Evolutionary conservation across 2,113 vertebrate genomes (phyloP).

Genomic region (Meles meles): DNA sequence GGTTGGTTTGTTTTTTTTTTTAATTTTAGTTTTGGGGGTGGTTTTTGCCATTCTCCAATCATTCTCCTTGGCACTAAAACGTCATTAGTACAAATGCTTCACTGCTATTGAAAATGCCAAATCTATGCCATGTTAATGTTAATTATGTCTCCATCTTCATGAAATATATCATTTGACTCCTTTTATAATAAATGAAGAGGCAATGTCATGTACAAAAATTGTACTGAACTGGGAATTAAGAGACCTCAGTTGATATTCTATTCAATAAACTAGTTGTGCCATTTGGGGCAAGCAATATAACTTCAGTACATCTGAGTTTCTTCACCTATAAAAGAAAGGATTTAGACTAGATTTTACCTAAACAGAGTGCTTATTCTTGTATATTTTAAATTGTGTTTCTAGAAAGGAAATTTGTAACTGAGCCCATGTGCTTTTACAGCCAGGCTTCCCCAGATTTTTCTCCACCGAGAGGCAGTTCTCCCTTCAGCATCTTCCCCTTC

Average conservation of each 20-base stretch:
- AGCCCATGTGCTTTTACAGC: not conserved
- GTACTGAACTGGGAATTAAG: not conserved
- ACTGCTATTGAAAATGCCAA: not conserved
- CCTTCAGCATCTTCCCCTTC: not conserved
- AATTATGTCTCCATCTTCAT: not conserved
- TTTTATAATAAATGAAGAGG: constrained; percentile 28
- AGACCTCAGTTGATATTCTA: not conserved
- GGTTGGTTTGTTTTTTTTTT: not conserved
- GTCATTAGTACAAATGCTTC: not conserved
- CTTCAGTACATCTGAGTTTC: not conserved
- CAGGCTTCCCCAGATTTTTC: not conserved
- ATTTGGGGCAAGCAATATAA: not conserved
- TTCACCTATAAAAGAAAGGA: not conserved
- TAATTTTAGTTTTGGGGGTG: not conserved
- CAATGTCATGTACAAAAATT: constrained; percentile 12
- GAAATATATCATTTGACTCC: not conserved
- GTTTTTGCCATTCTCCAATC: not conserved
- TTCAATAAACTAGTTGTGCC: not conserved
- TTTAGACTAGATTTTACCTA: not conserved
- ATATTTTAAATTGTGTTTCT: constrained; percentile 29
- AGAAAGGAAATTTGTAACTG: not conserved
- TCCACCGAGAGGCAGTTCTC: not conserved
- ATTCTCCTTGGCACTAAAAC: not conserved
- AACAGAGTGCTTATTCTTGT: not conserved
- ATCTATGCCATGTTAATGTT: not conserved